phyloP scores from a whole-genome alignment of 1,140 invertebrate genomes.

The Triops longicaudatus region DNA sequence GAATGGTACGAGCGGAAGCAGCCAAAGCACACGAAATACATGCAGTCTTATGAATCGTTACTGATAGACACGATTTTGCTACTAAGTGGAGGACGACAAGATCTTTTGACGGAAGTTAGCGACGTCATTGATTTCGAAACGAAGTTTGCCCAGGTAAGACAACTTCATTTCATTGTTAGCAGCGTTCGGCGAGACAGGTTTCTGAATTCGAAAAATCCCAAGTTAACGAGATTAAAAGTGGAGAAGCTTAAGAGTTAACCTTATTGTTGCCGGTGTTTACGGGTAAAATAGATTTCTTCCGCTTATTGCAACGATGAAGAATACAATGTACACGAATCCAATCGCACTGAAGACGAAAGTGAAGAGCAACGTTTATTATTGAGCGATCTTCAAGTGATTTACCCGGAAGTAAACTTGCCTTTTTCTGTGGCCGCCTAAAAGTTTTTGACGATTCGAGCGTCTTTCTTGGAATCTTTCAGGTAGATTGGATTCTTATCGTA shows the following conservation, averaged over 20 bases:
- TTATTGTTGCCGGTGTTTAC: constrained; percentile 19
- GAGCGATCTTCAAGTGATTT: not conserved
- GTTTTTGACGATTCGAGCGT: not conserved
- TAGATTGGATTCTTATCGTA: constrained; percentile 42
- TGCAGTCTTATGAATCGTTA: constrained; percentile 38
- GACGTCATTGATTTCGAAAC: constrained; percentile 50
- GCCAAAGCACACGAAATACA: constrained; percentile 33
- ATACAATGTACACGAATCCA: not conserved
- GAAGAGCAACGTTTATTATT: constrained; percentile 7
- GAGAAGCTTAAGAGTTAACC: too few species aligned
- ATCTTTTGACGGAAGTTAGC: constrained; percentile 42
- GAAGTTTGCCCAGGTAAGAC: constrained; percentile 46
- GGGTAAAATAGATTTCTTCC: constrained; percentile 29
- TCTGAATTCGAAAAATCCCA: not conserved
- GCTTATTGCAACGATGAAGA: not conserved
- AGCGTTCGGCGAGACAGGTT: not conserved
- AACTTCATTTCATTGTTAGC: constrained; percentile 12
- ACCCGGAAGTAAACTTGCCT: not conserved
- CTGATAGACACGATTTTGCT: constrained; percentile 40
- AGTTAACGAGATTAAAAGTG: not conserved
- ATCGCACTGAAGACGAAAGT: not conserved
- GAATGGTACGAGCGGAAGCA: constrained; percentile 35
- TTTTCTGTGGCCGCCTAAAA: not conserved
- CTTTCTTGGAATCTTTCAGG: constrained; percentile 34
- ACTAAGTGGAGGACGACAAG: constrained; percentile 40